Base-by-base conservation (phyloP, 2,113 vertebrate genomes). In the Vireo altiloquus region DNA sequence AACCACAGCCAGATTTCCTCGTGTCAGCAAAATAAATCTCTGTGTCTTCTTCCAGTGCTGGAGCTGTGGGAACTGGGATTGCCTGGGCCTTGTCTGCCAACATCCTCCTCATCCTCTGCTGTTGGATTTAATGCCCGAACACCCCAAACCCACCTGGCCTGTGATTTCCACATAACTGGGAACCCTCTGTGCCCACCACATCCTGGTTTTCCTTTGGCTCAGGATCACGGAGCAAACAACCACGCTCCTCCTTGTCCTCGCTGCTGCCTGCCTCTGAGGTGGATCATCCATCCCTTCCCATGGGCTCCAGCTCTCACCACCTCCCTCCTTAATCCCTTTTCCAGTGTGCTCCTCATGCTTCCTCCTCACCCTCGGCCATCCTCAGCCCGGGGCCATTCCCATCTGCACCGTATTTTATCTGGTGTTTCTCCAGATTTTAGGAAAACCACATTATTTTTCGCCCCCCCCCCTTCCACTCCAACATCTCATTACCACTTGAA, bases 161-260 rank as follows among this genome's bases (percentile, higher is more conserved):
- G 72, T 2, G 19, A 59, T 39, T 10, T 35, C 22, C 60, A 54
- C 37, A 6, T 52, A 9, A 0, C 66, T 63, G 64, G 44, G 40
- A 71, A 22, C 40, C 33, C 57, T 53, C 59, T 46, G 54, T 20
- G 10, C 53, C 68, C 76, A n/a, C 15, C 46, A 4, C 3, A 0
- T 59, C 52, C 71, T n/a, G 27, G 3, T 53, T 82, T 52, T 60
- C 28, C 75, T 85, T 35, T 27, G 61, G 18, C 52, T 90, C 46
- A 15, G 46, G 33, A 52, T 68, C 59, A 3, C 3, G 14, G n/a
- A 63, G 23, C 61, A 22, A 64, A 19, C 9, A 33, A 3, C 56
- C 13, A 2, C 1, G 3, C 20, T 64, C 35, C n/a, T 49, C 24
- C 61, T 47, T 7, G 12, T 37, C 81, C 88, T 39, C 0, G 0